Percentiles rank a stretch among this genome's conserved stretches.
phyloP scores from a whole-genome alignment of 2,888 invertebrate genomes.

The Drosophila suboccidentalis region DNA sequence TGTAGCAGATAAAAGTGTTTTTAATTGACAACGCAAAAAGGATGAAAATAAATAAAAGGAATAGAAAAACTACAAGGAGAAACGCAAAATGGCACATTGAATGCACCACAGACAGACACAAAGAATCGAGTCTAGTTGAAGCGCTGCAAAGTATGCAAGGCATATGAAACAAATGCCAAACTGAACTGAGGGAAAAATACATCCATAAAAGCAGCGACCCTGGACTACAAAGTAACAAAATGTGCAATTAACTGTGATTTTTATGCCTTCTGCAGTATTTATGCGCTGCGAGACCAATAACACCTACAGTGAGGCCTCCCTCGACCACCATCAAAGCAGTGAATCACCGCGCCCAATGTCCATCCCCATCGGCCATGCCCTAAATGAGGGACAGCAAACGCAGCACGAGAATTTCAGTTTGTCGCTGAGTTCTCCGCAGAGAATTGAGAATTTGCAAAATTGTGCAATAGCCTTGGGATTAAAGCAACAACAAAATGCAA shows the following conservation, averaged over 20 bases:
- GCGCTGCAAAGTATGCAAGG: slow-evolving; percentile 35
- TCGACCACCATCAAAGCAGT: not conserved
- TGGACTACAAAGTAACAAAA: slow-evolving; percentile 67
- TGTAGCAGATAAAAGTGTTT: slow-evolving; percentile 64
- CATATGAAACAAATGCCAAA: slow-evolving; percentile 13
- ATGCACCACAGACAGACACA: slow-evolving; percentile 1
- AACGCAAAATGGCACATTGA: slow-evolving; percentile 15
- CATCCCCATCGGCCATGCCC: slow-evolving; percentile 12
- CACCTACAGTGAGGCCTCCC: slow-evolving; percentile 30
- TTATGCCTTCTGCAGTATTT: slow-evolving; percentile 66
- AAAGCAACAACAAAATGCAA: slow-evolving; percentile 14
- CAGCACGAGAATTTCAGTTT: slow-evolving; percentile 54
- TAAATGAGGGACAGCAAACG: slow-evolving; percentile 45
- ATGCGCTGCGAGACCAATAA: slow-evolving; percentile 48
- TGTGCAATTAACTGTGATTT: slow-evolving; percentile 73
- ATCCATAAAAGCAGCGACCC: slow-evolving; percentile 36
- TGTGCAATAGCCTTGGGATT: slow-evolving; percentile 47
- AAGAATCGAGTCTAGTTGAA: not conserved
- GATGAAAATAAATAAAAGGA: slow-evolving; percentile 1
- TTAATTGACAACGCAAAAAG: slow-evolving; percentile 62
- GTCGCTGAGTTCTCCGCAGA: slow-evolving; percentile 27
- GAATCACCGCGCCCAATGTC: not conserved
- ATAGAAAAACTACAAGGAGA: not conserved
- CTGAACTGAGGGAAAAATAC: slow-evolving; percentile 4
- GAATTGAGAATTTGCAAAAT: slow-evolving; percentile 51